Base-by-base conservation (phyloP, 1,140 invertebrate genomes). In the Aphelinus certus region DNA sequence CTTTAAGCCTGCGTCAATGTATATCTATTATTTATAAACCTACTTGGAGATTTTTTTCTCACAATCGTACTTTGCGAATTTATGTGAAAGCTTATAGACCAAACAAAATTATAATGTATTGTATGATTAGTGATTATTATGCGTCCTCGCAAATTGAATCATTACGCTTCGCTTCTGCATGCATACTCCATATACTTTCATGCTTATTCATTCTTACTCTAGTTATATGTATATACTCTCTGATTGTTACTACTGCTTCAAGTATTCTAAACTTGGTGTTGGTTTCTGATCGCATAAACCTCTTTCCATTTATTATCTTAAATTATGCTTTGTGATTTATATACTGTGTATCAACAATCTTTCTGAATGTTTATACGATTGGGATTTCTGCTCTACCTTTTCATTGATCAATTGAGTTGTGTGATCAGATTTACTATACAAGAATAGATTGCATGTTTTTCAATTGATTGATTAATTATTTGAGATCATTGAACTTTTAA, bases 161-260 rank as follows among this genome's bases (percentile, higher is more conserved):
- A 73, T 80, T 76, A 46, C 46, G 80, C 80, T 80, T 80, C 73
- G 73, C 62, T 77, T 77, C 76, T 78, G 81, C 81, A 80, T 80
- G 81, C 63, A 58, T 51, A 77, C 78, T 81, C 80, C 63, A 55
- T 57, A 57, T 46, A 58, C 57, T 61, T 74, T 68, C 43, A 57
- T 53, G 64, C 57, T 66, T 73, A 64, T 7, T 69, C 6, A 48
- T 69, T 72, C n/a, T 53, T 26, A 26, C 26, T 26, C 26, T 26
- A 26, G 26, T 26, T 26, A 26, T 26, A 26, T 26, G 26, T 26
- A 26, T 26, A 26, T 26, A 26, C 26, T 26, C 26, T 26, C 26
- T 26, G 26, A 26, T 26, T 26, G 26, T 26, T 26, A 26, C 26
- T 26, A 26, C 26, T 26, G 26, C 26, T 26, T 26, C 26, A 26